Conservation (phyloP, 2,797 vertebrate genomes). For the Dallia pectoralis region DNA sequence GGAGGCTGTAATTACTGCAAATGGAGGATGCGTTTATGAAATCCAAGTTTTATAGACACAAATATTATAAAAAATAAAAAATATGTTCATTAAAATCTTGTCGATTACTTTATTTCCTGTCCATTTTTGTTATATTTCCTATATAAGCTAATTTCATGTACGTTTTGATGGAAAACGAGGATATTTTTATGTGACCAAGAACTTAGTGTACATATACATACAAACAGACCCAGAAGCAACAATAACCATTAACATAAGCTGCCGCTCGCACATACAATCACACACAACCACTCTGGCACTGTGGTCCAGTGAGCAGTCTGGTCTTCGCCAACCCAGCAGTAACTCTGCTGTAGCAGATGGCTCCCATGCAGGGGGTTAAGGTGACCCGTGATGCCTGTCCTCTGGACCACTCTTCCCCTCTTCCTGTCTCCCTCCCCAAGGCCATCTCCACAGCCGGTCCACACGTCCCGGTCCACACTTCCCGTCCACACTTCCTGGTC, state of each 20-base stretch:
- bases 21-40: too few relatives aligned
- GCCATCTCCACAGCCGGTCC: background rate
- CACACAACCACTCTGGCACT: background rate
- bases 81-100: too few relatives aligned
- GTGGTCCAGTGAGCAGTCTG: constrained; percentile 23
- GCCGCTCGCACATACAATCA: background rate
- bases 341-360: constrained; percentile 43
- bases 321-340: constrained; percentile 34
- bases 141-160: too few relatives aligned
- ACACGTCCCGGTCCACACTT: too few relatives aligned
- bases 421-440: constrained; percentile 21
- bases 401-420: constrained; percentile 46
- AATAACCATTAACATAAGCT: background rate
- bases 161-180: too few relatives aligned
- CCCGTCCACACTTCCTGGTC: too few relatives aligned
- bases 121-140: too few relatives aligned
- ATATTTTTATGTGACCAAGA: too few relatives aligned
- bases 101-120: too few relatives aligned
- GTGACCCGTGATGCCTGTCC: constrained; percentile 64
- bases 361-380: constrained; percentile 52
- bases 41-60: too few relatives aligned
- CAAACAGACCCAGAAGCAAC: background rate
- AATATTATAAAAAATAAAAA: too few relatives aligned
- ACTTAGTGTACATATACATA: background rate
- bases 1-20: too few relatives aligned